phyloP scores from a whole-genome alignment of 1,140 invertebrate genomes.

The Augochlora pura region DNA sequence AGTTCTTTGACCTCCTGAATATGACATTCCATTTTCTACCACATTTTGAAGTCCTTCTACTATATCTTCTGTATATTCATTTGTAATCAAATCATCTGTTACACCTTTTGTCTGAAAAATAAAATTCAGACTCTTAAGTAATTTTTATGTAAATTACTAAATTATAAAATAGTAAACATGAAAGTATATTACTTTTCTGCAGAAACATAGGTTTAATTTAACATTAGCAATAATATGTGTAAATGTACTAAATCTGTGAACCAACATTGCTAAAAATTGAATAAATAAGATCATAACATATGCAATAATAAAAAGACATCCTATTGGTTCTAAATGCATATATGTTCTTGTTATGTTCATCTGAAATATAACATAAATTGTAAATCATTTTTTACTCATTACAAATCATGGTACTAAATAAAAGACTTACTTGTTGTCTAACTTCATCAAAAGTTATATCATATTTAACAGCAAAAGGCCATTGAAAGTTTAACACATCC shows the following conservation, averaged over 20 bases:
- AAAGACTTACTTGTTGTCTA: constrained; percentile 70
- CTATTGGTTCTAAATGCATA: constrained; percentile 84
- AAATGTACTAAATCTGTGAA: constrained; percentile 92
- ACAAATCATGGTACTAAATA: constrained; percentile 20
- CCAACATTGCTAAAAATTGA: constrained; percentile 92
- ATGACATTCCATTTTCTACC: constrained; percentile 65
- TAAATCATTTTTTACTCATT: neutral
- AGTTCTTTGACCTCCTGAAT: constrained; percentile 67
- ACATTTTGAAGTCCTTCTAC: constrained; percentile 82
- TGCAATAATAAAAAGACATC: constrained; percentile 72
- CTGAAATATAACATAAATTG: constrained; percentile 62
- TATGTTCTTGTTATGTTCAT: constrained; percentile 80
- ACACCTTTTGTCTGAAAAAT: constrained; percentile 62
- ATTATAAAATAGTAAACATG: neutral
- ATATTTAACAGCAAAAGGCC: constrained; percentile 85
- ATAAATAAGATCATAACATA: constrained; percentile 82
- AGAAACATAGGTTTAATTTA: constrained; percentile 78
- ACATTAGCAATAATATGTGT: constrained; percentile 91
- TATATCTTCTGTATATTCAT: constrained; percentile 83
- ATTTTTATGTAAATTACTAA: neutral
- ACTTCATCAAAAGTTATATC: constrained; percentile 83
- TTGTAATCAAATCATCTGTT: constrained; percentile 79
- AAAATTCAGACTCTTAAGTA: neutral
- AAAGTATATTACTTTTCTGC: constrained; percentile 61
- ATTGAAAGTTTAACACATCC: constrained; percentile 85